Conservation (phyloP, 2,113 vertebrate genomes). For the Strigops habroptila region DNA sequence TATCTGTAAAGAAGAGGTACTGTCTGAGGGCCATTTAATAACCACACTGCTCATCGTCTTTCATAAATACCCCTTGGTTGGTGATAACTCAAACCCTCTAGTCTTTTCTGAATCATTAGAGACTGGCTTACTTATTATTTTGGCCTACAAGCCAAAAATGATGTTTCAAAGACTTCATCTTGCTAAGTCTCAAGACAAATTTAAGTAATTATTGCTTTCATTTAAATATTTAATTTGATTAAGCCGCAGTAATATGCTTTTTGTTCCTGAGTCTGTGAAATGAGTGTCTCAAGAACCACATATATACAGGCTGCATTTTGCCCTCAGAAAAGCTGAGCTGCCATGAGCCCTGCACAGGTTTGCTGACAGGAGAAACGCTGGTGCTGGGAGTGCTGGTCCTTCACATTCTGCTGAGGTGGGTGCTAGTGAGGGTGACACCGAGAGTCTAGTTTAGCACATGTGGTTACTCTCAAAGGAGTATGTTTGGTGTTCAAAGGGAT, state of each 20-base stretch:
- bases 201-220: constrained; percentile 65
- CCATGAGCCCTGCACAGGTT: neutral
- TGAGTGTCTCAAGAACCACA: neutral
- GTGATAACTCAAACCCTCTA: neutral
- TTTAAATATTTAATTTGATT: constrained; percentile 72
- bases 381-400: neutral
- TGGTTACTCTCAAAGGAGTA: neutral
- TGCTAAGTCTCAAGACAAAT: constrained; percentile 61
- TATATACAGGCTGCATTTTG: neutral
- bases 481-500: neutral
- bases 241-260: constrained; percentile 12
- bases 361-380: neutral
- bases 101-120: constrained; percentile 32
- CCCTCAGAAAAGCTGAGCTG: neutral
- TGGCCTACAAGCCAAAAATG: constrained; percentile 53
- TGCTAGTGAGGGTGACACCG: neutral
- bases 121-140: constrained; percentile 39
- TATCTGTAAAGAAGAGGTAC: neutral
- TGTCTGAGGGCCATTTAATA: neutral
- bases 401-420: neutral
- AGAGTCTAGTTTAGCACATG: neutral
- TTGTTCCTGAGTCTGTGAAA: constrained; percentile 2
- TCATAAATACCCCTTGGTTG: constrained; percentile 24
- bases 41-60: neutral
- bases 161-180: constrained; percentile 65